phyloP scores from a whole-genome alignment of 2,797 vertebrate species.

The Pogoniulus pusillus region DNA sequence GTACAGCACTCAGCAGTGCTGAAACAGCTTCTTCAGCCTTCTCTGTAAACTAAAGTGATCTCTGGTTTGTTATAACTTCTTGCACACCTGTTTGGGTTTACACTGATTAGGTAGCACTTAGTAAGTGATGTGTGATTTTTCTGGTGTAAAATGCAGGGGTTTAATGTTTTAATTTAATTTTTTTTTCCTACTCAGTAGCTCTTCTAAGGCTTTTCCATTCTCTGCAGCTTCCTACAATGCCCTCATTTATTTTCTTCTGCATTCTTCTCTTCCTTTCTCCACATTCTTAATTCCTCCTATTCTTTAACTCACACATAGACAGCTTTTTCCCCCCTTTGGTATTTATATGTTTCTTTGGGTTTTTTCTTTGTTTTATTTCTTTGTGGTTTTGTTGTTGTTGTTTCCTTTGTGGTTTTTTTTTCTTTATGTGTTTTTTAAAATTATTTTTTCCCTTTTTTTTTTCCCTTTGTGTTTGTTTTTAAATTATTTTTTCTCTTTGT shows the following conservation, averaged over 20 bases:
- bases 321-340: neutral
- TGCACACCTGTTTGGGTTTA: neutral
- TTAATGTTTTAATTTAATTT: neutral
- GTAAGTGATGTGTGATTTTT: neutral
- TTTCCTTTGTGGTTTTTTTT: too few species aligned
- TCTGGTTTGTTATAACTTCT: neutral
- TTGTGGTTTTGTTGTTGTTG: too few species aligned
- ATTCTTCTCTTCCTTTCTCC: neutral
- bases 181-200: neutral
- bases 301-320: neutral
- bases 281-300: slow-evolving; percentile 15
- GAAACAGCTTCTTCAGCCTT: neutral
- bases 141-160: neutral
- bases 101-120: neutral
- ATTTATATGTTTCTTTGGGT: too few species aligned
- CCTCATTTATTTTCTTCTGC: slow-evolving; percentile 28
- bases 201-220: slow-evolving; percentile 9
- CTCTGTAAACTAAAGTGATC: neutral
- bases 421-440: too few species aligned
- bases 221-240: neutral
- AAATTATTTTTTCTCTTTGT: too few species aligned
- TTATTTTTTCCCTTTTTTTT: too few species aligned
- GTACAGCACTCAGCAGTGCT: neutral
- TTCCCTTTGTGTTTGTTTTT: too few species aligned
- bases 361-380: too few species aligned